Evolutionary conservation across 2,888 invertebrate genomes (phyloP).

Genomic region (Chesias legatella): DNA sequence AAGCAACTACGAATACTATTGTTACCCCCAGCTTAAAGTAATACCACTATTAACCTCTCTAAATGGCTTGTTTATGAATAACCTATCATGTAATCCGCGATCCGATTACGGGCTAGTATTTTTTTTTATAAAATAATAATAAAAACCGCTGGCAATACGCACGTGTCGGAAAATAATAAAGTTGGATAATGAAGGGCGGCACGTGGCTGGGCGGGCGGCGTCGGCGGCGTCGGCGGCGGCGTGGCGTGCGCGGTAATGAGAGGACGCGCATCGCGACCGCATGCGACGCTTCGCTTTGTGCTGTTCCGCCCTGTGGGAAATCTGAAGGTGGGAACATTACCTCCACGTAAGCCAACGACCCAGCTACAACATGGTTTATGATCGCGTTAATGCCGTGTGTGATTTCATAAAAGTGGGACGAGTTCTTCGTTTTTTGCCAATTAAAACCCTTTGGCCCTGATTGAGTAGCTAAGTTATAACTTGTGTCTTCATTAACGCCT

Average conservation of each 20-base stretch:
- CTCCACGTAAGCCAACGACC: too few relatives aligned
- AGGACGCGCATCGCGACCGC: conserved; percentile 17
- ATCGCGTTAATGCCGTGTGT: too few relatives aligned
- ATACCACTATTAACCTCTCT: conserved; percentile 58
- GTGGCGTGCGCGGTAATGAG: conserved; percentile 34
- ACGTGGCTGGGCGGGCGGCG: conserved; percentile 52
- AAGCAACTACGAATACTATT: too few relatives aligned
- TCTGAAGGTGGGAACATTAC: neutral
- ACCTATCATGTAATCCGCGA: conserved; percentile 60
- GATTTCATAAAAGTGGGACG: too few relatives aligned
- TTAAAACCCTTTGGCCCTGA: too few relatives aligned
- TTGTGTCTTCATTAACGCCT: too few relatives aligned
- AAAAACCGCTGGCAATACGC: conserved; percentile 61
- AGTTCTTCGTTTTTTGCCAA: too few relatives aligned
- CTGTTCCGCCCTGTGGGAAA: conserved; percentile 4
- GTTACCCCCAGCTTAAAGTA: conserved; percentile 24
- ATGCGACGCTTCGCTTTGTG: conserved; percentile 4
- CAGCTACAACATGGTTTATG: too few relatives aligned
- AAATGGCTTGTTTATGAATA: conserved; percentile 71
- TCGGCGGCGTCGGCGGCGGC: conserved; percentile 38
- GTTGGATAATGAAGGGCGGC: conserved; percentile 65
- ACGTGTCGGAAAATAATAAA: conserved; percentile 75
- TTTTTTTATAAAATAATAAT: conserved; percentile 39
- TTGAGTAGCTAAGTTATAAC: too few relatives aligned
- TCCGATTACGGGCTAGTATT: conserved; percentile 63